phyloP scores from a whole-genome alignment of 2,113 vertebrate genomes.

The Onychostoma macrolepis region DNA sequence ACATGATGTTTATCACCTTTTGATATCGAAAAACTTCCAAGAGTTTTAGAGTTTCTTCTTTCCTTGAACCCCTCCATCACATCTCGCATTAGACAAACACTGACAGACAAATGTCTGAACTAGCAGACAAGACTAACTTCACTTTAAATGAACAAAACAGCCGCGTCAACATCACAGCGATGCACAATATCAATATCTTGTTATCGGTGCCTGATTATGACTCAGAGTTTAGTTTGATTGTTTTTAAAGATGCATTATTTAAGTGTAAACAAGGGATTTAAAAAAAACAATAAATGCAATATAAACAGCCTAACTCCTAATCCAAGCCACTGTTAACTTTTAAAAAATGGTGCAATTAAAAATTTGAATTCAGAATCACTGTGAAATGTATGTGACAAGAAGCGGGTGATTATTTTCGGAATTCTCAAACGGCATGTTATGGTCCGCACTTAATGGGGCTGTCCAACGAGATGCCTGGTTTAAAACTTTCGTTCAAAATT shows the following conservation, averaged over 20 bases:
- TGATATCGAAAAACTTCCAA: background rate
- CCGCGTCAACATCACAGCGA: background rate
- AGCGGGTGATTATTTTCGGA: slow-evolving; percentile 5
- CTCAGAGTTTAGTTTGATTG: background rate
- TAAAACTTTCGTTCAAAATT: background rate
- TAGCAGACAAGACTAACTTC: background rate
- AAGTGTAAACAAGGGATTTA: slow-evolving; percentile 9
- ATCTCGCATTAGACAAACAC: background rate
- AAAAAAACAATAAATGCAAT: background rate
- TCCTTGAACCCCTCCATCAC: slow-evolving; percentile 33
- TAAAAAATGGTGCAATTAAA: background rate
- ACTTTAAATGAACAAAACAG: background rate
- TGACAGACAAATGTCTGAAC: background rate
- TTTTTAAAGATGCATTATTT: slow-evolving; percentile 6
- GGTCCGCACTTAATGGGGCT: background rate
- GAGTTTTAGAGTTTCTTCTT: background rate
- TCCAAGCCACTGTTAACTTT: background rate
- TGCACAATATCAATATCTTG: background rate
- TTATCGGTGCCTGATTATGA: background rate
- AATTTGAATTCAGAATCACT: background rate
- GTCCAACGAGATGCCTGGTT: slow-evolving; percentile 6
- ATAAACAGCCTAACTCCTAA: background rate
- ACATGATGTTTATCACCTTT: slow-evolving; percentile 16
- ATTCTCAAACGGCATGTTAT: slow-evolving; percentile 45
- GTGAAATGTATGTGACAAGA: background rate